Evolutionary conservation across 2,797 vertebrate species (phyloP).

Genomic region (Tadarida brasiliensis): DNA sequence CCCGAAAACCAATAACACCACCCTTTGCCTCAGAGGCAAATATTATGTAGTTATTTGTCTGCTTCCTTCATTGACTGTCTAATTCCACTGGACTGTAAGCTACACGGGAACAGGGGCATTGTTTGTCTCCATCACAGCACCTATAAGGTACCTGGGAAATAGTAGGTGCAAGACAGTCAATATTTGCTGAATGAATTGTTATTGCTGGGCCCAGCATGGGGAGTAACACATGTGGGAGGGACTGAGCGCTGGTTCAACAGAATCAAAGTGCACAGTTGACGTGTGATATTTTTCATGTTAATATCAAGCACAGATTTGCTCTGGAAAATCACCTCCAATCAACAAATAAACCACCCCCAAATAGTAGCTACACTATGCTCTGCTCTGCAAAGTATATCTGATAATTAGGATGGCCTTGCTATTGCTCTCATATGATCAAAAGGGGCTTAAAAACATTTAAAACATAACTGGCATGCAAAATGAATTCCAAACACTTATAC

Average conservation of each 20-base stretch:
- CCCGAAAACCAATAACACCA: background rate
- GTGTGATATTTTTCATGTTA: background rate
- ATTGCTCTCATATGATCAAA: background rate
- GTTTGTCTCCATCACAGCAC: background rate
- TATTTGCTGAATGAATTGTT: background rate
- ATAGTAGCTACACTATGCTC: background rate
- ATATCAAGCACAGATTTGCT: background rate
- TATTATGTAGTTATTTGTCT: background rate
- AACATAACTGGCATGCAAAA: background rate
- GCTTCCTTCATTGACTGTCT: background rate
- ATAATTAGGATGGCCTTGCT: background rate
- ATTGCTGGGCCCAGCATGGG: background rate
- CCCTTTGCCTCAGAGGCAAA: background rate
- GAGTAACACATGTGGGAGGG: background rate
- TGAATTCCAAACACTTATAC: background rate
- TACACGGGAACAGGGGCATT: background rate
- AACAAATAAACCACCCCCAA: background rate
- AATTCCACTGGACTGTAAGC: background rate
- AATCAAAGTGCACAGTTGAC: background rate
- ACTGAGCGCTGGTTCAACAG: background rate
- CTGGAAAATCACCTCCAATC: conserved; percentile 2
- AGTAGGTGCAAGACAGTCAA: background rate
- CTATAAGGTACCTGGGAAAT: background rate
- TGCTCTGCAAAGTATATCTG: background rate
- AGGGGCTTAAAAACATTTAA: conserved; percentile 43